Base-by-base conservation (phyloP, 2,888 invertebrate species). In the Microctonus brassicae region DNA sequence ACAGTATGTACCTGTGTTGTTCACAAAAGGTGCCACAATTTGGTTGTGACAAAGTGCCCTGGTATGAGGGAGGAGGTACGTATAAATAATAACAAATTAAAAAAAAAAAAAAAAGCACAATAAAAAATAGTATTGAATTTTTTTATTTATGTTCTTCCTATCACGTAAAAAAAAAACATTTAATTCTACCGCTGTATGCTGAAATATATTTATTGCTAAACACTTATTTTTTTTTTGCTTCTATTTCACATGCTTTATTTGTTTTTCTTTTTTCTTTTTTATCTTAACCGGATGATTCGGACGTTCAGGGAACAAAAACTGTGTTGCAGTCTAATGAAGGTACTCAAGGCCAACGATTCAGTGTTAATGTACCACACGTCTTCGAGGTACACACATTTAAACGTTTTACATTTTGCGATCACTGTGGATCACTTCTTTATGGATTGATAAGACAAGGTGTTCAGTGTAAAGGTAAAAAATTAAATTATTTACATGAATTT, bases 341-440 rank as follows among this genome's bases (percentile, higher is more conserved):
- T 77, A 91, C 91, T 76, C 91, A 91, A 86, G 93, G 93, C 60
- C 93, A 93, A 88, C 92, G 99, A 77, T 99, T 99, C 91, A 98
- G 95, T 89, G 98, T 99, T 83, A 99, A 99, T 90, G 93, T 99
- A 84, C 99, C 99, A 79, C 99, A 99, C 90, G 94, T 97, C 76
- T 97, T 96, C 89, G 93, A 94, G 82, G 95, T 98, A 83, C 99
- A 99, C 90, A 98, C 93, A 81, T 99, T 97, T 91, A 98, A 97
- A 90, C 91, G 97, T 80, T 98, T 98, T 89, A 99, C 99, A 34
- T 99, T 99, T 90, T 99, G 99, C 91, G 99, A 99, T 90, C 99
- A 99, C 89, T 99, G 99, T 89, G 99, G 99, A 80, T 98, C 98
- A 75, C 91, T 99, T 87, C 92, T 99, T 75, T 99, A 98, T 88